phyloP scores from a whole-genome alignment of 2,888 invertebrate genomes.

The Cataglyphis rosenhaueri region DNA sequence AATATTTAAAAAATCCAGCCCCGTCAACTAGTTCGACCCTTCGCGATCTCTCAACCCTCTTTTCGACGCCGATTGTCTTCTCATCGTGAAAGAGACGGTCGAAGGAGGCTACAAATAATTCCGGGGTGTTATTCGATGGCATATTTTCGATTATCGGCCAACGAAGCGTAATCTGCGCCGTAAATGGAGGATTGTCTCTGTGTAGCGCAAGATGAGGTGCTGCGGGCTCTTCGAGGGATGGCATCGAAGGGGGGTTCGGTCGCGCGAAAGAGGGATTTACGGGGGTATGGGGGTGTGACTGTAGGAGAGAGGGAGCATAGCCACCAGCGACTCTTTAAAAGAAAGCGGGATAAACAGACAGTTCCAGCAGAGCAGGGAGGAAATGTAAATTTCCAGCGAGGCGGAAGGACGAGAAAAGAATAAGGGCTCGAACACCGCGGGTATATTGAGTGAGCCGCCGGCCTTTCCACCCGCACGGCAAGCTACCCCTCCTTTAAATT shows the following conservation, averaged over 20 bases:
- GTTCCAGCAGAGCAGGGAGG: constrained; percentile 81
- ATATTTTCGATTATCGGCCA: constrained; percentile 85
- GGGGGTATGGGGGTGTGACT: constrained; percentile 48
- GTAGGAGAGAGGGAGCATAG: constrained; percentile 73
- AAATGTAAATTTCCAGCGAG: constrained; percentile 85
- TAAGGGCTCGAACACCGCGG: constrained; percentile 82
- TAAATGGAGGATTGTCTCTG: constrained; percentile 84
- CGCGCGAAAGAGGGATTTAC: constrained; percentile 57
- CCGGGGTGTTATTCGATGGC: constrained; percentile 82
- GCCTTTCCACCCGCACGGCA: constrained; percentile 64
- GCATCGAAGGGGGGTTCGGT: constrained; percentile 50
- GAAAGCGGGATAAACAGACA: constrained; percentile 86
- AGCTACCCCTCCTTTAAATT: constrained; percentile 81
- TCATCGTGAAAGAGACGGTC: constrained; percentile 55
- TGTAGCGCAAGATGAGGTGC: constrained; percentile 77
- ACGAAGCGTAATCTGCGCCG: constrained; percentile 84
- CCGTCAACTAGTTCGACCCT: constrained; percentile 57
- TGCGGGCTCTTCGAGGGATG: constrained; percentile 64
- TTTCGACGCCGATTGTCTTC: constrained; percentile 70
- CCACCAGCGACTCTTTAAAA: constrained; percentile 84
- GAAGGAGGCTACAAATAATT: constrained; percentile 79
- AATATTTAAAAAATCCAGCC: constrained; percentile 40
- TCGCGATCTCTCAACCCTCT: constrained; percentile 62
- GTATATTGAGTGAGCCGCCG: constrained; percentile 81
- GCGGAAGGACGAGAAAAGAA: constrained; percentile 84